Base-by-base conservation (phyloP, 2,888 invertebrate genomes). In the Scrobipalpa atriplicella region DNA sequence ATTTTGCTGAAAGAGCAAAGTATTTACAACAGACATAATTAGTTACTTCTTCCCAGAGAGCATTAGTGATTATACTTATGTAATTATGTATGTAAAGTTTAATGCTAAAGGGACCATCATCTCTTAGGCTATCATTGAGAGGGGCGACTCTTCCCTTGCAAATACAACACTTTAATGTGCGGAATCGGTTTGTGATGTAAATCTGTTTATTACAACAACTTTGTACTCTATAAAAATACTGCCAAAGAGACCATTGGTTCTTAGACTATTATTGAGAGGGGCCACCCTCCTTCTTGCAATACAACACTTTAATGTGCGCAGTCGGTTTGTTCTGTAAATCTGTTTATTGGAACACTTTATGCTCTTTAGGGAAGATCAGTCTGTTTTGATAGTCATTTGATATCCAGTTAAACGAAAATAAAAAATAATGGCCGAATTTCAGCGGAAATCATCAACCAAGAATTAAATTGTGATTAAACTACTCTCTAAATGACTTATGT, bases 61-160 rank as follows among this genome's bases (percentile, higher is more conserved):
- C n/a, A n/a, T n/a, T n/a, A n/a, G n/a, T n/a, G n/a, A n/a, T n/a
- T n/a, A n/a, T n/a, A n/a, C n/a, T n/a, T n/a, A n/a, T n/a, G n/a
- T n/a, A n/a, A n/a, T n/a, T 29, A 29, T 29, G 29, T 29, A 3
- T 29, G 29, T 29, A 5, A n/a, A 5, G 11, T 47, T 47, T 6
- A 47, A 2, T 6, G n/a, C n/a, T 11, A 21, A 19, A 21, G 21
- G 9, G 19, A n/a, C 5, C 51, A 39, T 41, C 36, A 41, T 13
- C 74, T 75, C 75, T 62, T 68, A 47, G 63, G 2, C 71, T 73
- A 73, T 13, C 70, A 39, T 60, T 52, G 18, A 18, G n/a, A 16
- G 62, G 29, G 29, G 43, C 29, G n/a, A 18, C 56, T 29, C 64
- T 54, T 52, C 16, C 19, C 6, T n/a, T 47, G 64, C 64, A 64